These are phyloP conservation scores for Serrognathus titanus DNA, from an alignment of 2,888 invertebrate species.

Conservation along the genomic window DNA sequence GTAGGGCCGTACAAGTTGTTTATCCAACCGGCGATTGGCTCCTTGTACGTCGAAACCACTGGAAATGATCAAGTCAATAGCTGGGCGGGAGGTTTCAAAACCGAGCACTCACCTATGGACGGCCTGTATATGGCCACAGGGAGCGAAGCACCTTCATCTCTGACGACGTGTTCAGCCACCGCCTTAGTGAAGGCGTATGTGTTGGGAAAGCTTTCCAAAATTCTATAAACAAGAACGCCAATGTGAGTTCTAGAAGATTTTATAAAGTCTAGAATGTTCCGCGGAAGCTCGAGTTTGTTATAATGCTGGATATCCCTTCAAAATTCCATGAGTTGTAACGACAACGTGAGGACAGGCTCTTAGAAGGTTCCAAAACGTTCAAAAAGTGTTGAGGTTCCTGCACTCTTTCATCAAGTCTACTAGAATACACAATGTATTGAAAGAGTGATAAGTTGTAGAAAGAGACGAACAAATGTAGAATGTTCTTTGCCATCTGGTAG, in stretches of 20 bases:
- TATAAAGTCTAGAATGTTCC: neutral
- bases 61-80: neutral
- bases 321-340: no score
- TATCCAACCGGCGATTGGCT: constrained; percentile 81
- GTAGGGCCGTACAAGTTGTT: constrained; percentile 90
- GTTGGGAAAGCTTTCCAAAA: constrained; percentile 76
- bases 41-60: constrained; percentile 67
- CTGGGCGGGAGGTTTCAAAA: no score
- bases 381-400: no score
- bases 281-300: no score
- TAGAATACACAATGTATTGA: no score
- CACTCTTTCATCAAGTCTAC: no score
- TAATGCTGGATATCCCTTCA: no score
- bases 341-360: no score
- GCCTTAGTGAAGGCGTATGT: constrained; percentile 92
- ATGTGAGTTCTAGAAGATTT: neutral
- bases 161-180: constrained; percentile 74
- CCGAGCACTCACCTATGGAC: constrained; percentile 63
- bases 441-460: no score
- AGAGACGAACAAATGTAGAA: no score
- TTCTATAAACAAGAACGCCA: constrained; percentile 42
- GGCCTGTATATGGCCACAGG: constrained; percentile 83
- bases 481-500: no score
- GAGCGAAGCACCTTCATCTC: constrained; percentile 62
- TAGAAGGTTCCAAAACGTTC: no score